phyloP scores from a whole-genome alignment of 2,797 vertebrate species.

The Tapera naevia region DNA sequence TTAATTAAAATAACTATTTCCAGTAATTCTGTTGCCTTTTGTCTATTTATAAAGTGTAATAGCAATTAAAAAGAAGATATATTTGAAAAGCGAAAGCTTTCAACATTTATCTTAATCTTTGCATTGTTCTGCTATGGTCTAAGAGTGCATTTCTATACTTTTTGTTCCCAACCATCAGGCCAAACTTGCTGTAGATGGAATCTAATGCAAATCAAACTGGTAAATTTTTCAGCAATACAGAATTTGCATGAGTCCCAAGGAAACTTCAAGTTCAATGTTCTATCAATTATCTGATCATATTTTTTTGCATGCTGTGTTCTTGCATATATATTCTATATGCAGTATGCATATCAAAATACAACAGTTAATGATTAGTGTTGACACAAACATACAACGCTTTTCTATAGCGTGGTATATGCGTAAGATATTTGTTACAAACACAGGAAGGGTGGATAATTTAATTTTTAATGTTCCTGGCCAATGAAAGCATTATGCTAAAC shows the following conservation, averaged over 20 bases:
- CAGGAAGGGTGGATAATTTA: neutral
- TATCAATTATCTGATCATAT: neutral
- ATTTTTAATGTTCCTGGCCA: neutral
- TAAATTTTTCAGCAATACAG: neutral
- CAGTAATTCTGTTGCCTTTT: neutral
- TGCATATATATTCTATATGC: neutral
- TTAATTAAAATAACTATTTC: neutral
- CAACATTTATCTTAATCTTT: neutral
- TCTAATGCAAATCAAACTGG: neutral
- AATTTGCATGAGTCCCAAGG: neutral
- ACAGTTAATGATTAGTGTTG: neutral
- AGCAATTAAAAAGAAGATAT: neutral
- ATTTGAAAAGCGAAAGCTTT: neutral
- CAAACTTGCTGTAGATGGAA: neutral
- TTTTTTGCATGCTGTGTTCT: neutral
- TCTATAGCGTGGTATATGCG: neutral
- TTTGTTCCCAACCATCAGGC: neutral
- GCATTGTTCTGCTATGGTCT: neutral
- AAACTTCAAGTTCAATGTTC: neutral
- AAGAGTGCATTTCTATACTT: neutral
- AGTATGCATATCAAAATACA: neutral
- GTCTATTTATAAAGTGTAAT: neutral
- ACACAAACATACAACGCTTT: neutral
- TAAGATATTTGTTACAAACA: neutral
- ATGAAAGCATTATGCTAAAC: neutral